Conservation (phyloP, 2,888 invertebrate species). For the Tachina grossa region DNA sequence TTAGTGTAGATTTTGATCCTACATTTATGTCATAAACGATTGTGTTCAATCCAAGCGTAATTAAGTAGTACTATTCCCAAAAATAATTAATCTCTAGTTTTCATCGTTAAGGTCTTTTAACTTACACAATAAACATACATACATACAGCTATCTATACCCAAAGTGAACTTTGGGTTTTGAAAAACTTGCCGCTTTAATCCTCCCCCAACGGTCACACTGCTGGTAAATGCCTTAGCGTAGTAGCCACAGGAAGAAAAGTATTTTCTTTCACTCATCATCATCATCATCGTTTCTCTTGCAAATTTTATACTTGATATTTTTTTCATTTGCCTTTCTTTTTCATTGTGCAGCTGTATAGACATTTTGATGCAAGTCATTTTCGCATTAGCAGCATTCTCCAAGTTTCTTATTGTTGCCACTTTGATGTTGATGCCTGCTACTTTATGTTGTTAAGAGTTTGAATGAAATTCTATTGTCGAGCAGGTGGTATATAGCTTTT, state of each 20-base stretch:
- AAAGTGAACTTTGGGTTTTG: no score
- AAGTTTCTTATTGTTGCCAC: constrained; percentile 68
- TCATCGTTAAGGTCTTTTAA: no score
- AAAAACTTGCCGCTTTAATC: no score
- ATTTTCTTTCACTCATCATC: constrained; percentile 20
- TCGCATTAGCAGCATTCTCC: constrained; percentile 71
- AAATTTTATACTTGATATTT: constrained; percentile 15
- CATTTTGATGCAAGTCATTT: constrained; percentile 73
- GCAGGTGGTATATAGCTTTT: constrained; percentile 38
- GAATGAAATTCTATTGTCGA: constrained; percentile 53
- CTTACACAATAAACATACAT: no score
- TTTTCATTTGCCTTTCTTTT: background rate
- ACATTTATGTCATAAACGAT: no score
- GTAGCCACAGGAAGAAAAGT: background rate
- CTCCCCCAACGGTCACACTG: no score
- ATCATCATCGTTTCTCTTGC: constrained; percentile 23
- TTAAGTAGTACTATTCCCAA: no score
- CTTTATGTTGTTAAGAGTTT: constrained; percentile 45
- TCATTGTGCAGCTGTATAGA: constrained; percentile 55
- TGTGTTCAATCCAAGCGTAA: no score
- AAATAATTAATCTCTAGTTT: no score
- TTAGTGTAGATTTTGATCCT: no score
- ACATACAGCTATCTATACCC: no score
- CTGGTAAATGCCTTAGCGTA: no score
- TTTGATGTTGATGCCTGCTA: constrained; percentile 67